These are phyloP conservation scores for Tapera naevia DNA, from an alignment of 2,797 vertebrate species.

Conservation along the genomic window DNA sequence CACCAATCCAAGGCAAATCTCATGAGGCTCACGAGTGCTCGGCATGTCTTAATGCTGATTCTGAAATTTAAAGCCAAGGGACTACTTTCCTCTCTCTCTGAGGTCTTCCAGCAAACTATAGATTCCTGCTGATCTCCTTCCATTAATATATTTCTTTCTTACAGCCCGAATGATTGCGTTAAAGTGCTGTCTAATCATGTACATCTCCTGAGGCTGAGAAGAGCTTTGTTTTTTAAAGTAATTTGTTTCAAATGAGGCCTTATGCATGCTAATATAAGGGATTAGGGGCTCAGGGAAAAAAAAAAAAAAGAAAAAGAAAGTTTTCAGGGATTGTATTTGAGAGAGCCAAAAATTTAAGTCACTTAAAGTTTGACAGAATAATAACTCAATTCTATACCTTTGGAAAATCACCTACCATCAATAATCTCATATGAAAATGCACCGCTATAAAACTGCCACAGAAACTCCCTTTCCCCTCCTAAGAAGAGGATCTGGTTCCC, in stretches of 20 bases:
- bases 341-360: background rate
- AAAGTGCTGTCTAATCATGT: conserved; percentile 17
- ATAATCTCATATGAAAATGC: background rate
- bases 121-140: conserved; percentile 25
- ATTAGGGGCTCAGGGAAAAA: background rate
- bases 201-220: conserved; percentile 13
- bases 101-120: conserved; percentile 16
- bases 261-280: background rate
- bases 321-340: background rate
- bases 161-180: background rate
- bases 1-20: background rate
- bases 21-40: background rate
- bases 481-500: background rate
- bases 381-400: background rate
- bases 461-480: background rate
- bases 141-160: conserved; percentile 45
- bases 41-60: background rate
- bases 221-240: conserved; percentile 6
- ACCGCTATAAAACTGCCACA: background rate
- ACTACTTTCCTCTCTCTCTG: background rate
- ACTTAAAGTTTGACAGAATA: background rate
- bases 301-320: background rate
- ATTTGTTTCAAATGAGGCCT: conserved; percentile 43
- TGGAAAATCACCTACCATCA: background rate
- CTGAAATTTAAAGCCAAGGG: conserved; percentile 3